phyloP scores from a whole-genome alignment of 1,140 invertebrate species.

The Oryctes rhinoceros region DNA sequence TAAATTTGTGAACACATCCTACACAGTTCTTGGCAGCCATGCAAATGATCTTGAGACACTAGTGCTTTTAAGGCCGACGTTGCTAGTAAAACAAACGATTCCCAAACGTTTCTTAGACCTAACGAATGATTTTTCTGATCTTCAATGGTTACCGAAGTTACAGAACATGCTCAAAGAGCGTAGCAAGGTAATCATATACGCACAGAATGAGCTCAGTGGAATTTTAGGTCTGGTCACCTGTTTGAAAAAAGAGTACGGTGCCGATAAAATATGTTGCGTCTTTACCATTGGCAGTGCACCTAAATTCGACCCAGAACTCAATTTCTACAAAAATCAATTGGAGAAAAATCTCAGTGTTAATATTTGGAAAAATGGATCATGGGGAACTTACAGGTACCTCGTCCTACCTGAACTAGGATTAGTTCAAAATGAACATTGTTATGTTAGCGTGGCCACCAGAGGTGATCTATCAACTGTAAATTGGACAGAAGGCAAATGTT shows the following conservation, averaged over 20 bases:
- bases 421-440: conserved; percentile 76
- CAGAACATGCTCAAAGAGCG: conserved; percentile 67
- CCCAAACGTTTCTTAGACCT: not conserved
- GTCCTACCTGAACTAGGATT: conserved; percentile 49
- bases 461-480: conserved; percentile 85
- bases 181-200: conserved; percentile 67
- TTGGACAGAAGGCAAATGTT: conserved; percentile 79
- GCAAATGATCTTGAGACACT: not conserved
- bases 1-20: not conserved
- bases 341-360: conserved; percentile 73
- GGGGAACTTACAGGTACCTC: conserved; percentile 69
- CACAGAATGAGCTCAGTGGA: conserved; percentile 75
- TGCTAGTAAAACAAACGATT: not conserved
- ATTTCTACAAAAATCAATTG: conserved; percentile 69
- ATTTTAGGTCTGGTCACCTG: conserved; percentile 86
- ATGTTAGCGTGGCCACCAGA: conserved; percentile 77
- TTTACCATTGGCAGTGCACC: conserved; percentile 74
- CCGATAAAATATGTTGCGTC: conserved; percentile 69
- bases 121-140: conserved; percentile 49
- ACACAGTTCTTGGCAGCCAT: not conserved
- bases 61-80: not conserved
- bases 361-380: conserved; percentile 68
- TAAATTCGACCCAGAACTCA: conserved; percentile 68
- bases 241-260: conserved; percentile 73
- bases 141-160: conserved; percentile 65